Percentiles rank a stretch among this genome's conserved stretches.
These are phyloP conservation scores for Daktulosphaira vitifoliae DNA, from an alignment of 1,140 invertebrate genomes.

Conservation along the genomic window DNA sequence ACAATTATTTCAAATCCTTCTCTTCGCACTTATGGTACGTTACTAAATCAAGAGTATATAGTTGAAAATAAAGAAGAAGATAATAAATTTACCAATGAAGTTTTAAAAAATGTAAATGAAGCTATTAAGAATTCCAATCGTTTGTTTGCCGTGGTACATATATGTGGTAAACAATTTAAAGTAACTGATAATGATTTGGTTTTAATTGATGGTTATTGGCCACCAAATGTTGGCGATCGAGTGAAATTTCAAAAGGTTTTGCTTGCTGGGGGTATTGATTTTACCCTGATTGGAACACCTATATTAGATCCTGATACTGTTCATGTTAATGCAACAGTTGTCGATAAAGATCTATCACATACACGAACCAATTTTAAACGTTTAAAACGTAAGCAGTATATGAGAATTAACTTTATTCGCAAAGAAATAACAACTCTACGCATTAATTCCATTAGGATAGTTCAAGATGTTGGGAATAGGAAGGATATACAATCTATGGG, in stretches of 20 bases:
- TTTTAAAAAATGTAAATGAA: conserved; percentile 44
- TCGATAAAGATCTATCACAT: conserved; percentile 81
- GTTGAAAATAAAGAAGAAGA: neutral
- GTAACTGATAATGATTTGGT: conserved; percentile 80
- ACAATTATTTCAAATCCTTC: neutral
- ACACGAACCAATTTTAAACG: conserved; percentile 52
- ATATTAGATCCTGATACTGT: conserved; percentile 66
- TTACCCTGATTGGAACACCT: conserved; percentile 75
- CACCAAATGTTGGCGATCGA: conserved; percentile 70
- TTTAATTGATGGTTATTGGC: conserved; percentile 72
- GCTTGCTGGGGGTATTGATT: conserved; percentile 72
- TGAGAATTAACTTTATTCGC: conserved; percentile 36
- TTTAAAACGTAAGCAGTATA: conserved; percentile 38
- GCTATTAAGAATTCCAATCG: conserved; percentile 51
- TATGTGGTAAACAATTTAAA: conserved; percentile 78
- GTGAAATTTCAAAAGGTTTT: conserved; percentile 78
- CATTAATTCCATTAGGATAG: conserved; percentile 31
- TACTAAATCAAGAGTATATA: conserved; percentile 19
- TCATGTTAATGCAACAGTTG: conserved; percentile 70
- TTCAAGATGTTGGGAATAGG: neutral
- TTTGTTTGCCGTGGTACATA: conserved; percentile 76
- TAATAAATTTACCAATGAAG: conserved; percentile 44
- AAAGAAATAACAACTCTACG: conserved; percentile 33
- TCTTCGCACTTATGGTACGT: neutral
- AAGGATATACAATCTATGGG: conserved; percentile 16